These are phyloP conservation scores for Calliphora vicina DNA, from an alignment of 1,140 invertebrate species.

Conservation along the genomic window DNA sequence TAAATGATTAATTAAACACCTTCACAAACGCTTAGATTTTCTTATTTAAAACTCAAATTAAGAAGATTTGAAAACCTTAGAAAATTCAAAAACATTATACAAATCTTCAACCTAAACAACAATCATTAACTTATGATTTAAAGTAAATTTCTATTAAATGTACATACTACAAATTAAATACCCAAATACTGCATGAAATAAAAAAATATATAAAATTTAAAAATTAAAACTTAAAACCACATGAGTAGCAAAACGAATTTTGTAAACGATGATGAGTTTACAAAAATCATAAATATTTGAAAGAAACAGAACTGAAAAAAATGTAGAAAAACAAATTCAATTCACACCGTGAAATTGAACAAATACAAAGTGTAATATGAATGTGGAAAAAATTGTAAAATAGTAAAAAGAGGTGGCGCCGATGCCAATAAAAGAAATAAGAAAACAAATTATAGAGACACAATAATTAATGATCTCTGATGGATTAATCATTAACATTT, in stretches of 20 bases:
- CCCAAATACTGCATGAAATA: background rate
- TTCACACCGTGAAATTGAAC: slow-evolving; percentile 42
- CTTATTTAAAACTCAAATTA: background rate
- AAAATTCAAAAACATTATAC: too few relatives aligned
- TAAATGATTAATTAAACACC: slow-evolving; percentile 27
- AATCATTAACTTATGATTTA: slow-evolving; percentile 39
- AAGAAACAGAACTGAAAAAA: slow-evolving; percentile 19
- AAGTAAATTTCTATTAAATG: background rate
- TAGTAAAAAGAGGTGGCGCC: slow-evolving; percentile 38
- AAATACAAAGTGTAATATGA: slow-evolving; percentile 25
- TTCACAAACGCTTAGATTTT: background rate
- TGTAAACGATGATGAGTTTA: slow-evolving; percentile 35
- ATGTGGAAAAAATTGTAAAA: background rate
- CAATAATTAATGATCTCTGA: slow-evolving; percentile 40
- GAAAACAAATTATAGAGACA: slow-evolving; percentile 18
- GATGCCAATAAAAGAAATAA: background rate
- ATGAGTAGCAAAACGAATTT: slow-evolving; percentile 42
- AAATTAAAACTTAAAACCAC: slow-evolving; percentile 19
- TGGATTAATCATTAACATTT: background rate
- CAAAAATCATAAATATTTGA: slow-evolving; percentile 21
- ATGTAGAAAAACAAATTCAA: slow-evolving; percentile 37
- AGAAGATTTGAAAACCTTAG: background rate
- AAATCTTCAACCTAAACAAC: background rate
- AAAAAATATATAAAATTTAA: too few relatives aligned
- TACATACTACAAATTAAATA: slow-evolving; percentile 14